Evolutionary conservation across 2,888 invertebrate species (phyloP).

Genomic region (Eupithecia centaureata): DNA sequence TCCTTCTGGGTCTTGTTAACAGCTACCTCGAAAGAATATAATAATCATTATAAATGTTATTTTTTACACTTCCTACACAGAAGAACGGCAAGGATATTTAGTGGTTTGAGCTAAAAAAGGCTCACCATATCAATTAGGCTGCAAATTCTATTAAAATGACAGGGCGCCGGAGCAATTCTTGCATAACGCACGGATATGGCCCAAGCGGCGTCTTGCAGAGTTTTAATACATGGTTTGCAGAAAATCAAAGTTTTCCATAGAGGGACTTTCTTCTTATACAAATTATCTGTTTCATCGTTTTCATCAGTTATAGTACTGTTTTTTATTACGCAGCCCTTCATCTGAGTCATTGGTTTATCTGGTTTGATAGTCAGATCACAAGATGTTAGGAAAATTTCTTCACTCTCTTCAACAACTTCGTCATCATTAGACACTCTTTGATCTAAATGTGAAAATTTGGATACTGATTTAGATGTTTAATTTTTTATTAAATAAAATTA

Average conservation of each 20-base stretch:
- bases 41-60: not conserved
- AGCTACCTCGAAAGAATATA: constrained; percentile 55
- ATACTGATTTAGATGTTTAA: not conserved
- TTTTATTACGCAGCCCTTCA: constrained; percentile 65
- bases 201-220: constrained; percentile 59
- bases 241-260: constrained; percentile 62
- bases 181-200: constrained; percentile 73
- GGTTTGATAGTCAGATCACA: constrained; percentile 64
- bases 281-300: constrained; percentile 32
- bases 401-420: constrained; percentile 52
- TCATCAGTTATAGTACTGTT: constrained; percentile 52
- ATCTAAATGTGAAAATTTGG: constrained; percentile 49
- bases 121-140: constrained; percentile 63
- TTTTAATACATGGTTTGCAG: constrained; percentile 55
- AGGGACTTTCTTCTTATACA: constrained; percentile 29
- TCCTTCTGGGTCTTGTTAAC: constrained; percentile 63
- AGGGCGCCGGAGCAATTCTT: constrained; percentile 57
- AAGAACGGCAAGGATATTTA: not conserved
- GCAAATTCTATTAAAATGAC: constrained; percentile 58
- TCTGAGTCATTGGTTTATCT: constrained; percentile 47
- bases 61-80: not conserved
- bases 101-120: not conserved
- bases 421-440: constrained; percentile 25
- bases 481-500: constrained; percentile 38
- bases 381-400: constrained; percentile 65